Evolutionary conservation across 2,113 vertebrate species (phyloP).

Genomic region (Oryzias melastigma): DNA sequence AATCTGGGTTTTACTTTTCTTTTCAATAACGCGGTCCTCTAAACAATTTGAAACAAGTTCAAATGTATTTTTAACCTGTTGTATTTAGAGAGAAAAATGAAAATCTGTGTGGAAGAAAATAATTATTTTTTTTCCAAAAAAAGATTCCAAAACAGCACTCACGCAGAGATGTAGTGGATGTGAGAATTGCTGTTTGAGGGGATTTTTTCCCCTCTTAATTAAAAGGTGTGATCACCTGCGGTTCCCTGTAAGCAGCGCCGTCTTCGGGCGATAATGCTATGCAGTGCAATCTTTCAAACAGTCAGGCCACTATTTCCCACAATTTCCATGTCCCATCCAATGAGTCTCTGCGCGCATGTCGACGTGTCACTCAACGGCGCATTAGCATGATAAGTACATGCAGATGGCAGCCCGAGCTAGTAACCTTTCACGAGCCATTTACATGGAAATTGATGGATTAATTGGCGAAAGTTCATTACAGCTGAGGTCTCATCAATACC

Average conservation of each 20-base stretch:
- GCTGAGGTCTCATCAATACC: conserved; percentile 66
- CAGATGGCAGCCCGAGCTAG: conserved; percentile 72
- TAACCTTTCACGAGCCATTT: conserved; percentile 76
- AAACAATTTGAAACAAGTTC: too few relatives aligned
- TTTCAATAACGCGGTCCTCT: too few relatives aligned
- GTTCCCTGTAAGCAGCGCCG: conserved; percentile 65
- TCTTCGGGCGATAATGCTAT: conserved; percentile 63
- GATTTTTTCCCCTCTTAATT: conserved; percentile 39
- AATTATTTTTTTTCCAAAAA: too few relatives aligned
- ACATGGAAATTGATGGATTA: conserved; percentile 80
- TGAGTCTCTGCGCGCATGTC: conserved; percentile 30
- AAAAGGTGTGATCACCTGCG: conserved; percentile 44
- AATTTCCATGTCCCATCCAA: conserved; percentile 17
- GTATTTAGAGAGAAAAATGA: background rate
- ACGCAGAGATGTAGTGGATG: too few relatives aligned
- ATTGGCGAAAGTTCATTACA: conserved; percentile 74
- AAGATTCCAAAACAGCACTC: background rate
- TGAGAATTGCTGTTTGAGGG: conserved; percentile 20
- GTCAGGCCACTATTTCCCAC: conserved; percentile 6
- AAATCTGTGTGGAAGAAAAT: background rate
- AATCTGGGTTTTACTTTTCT: too few relatives aligned
- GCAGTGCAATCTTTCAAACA: conserved; percentile 46
- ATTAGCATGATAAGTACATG: conserved; percentile 80
- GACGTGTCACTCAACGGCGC: conserved; percentile 50
- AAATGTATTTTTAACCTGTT: too few relatives aligned